These are phyloP conservation scores for Benitochromis conjunctus DNA, from an alignment of 2,113 vertebrate species.

Conservation along the genomic window DNA sequence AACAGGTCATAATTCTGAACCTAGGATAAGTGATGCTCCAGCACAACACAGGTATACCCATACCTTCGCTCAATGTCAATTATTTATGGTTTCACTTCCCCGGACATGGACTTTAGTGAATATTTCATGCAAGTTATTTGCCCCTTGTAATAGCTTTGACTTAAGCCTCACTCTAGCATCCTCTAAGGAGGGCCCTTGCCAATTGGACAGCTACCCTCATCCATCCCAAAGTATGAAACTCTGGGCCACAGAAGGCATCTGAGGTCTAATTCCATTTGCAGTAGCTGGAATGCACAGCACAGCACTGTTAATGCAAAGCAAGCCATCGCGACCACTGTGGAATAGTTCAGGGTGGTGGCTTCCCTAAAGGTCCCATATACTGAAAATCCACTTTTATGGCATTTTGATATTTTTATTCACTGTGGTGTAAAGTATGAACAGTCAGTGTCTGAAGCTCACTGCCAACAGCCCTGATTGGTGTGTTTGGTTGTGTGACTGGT, in stretches of 20 bases:
- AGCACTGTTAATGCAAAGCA: neutral
- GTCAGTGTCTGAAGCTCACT: neutral
- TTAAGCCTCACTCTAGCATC: slow-evolving; percentile 3
- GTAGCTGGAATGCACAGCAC: neutral
- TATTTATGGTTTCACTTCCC: slow-evolving; percentile 46
- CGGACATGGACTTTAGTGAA: slow-evolving; percentile 39
- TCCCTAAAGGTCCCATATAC: neutral
- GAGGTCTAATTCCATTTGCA: neutral
- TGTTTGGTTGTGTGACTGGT: neutral
- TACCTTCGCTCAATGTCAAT: slow-evolving; percentile 42
- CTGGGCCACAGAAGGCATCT: neutral
- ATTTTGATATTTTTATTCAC: no score
- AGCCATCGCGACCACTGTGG: neutral
- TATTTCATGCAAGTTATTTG: slow-evolving; percentile 70
- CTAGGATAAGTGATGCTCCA: slow-evolving; percentile 7
- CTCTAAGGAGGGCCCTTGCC: neutral
- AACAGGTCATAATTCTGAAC: neutral
- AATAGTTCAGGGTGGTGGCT: neutral
- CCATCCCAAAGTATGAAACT: neutral
- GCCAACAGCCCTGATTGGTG: neutral
- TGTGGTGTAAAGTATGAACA: no score
- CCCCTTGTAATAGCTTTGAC: slow-evolving; percentile 54
- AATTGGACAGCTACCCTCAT: slow-evolving; percentile 8
- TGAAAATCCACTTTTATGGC: neutral
- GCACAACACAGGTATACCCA: slow-evolving; percentile 14